A percentile compares a stretch with the other conserved stretches of the same genome.
phyloP scores from a whole-genome alignment of 2,797 vertebrate species.

The Rhinophrynus dorsalis region DNA sequence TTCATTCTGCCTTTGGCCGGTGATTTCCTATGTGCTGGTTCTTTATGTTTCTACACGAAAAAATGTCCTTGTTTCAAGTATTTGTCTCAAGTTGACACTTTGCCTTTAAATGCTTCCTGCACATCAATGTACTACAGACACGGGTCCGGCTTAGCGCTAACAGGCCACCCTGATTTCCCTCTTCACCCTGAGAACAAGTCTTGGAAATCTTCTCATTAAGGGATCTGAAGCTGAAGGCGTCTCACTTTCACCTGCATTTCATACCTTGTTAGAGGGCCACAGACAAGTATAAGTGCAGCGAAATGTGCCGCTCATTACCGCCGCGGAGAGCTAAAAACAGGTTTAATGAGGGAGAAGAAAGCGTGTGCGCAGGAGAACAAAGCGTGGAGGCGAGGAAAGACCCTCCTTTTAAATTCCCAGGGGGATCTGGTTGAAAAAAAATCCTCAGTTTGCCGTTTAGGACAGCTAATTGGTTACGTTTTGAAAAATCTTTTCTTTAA shows the following conservation, averaged over 20 bases:
- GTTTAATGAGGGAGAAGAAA: slow-evolving; percentile 81
- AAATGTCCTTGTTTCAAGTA: no score
- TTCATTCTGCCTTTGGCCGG: no score
- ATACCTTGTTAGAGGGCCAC: slow-evolving; percentile 83
- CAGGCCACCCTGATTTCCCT: slow-evolving; percentile 39
- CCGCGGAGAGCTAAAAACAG: slow-evolving; percentile 79
- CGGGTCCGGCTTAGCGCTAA: no score
- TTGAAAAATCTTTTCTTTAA: slow-evolving; percentile 92
- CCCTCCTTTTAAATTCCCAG: slow-evolving; percentile 70
- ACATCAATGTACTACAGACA: no score
- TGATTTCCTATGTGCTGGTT: no score
- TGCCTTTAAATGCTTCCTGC: no score
- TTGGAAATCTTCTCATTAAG: slow-evolving; percentile 72
- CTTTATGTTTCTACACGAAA: no score
- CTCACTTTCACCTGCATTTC: slow-evolving; percentile 79
- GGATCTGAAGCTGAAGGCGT: slow-evolving; percentile 68
- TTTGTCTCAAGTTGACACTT: no score
- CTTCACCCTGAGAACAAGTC: not conserved
- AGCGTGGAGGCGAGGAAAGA: slow-evolving; percentile 56
- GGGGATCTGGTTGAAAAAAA: slow-evolving; percentile 79
- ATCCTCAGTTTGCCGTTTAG: slow-evolving; percentile 92
- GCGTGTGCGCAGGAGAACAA: slow-evolving; percentile 32
- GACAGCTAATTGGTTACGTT: slow-evolving; percentile 94
- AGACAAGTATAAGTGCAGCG: slow-evolving; percentile 67
- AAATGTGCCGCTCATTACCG: slow-evolving; percentile 78